A percentile compares a stretch with the other conserved stretches of the same genome.
These are phyloP conservation scores for Lithobates pipiens DNA, from an alignment of 2,797 vertebrate genomes.

Conservation along the genomic window DNA sequence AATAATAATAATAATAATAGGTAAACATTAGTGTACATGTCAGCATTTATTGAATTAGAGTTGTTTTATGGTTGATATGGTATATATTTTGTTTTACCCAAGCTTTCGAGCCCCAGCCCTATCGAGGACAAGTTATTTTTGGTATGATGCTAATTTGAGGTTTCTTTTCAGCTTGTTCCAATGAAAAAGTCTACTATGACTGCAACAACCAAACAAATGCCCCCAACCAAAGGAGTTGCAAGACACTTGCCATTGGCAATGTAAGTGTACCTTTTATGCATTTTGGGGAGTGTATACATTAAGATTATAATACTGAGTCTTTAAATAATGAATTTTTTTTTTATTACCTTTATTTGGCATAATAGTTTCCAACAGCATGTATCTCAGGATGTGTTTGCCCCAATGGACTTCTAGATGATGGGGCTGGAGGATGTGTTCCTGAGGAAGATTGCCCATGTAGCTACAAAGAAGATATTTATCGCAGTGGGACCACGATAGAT, in stretches of 20 bases:
- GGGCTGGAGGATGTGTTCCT: slow-evolving; percentile 71
- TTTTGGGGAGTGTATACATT: too few species aligned
- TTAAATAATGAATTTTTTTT: too few species aligned
- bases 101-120: too few species aligned
- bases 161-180: slow-evolving; percentile 70
- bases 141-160: neutral
- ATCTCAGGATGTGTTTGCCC: slow-evolving; percentile 79
- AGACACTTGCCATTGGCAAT: slow-evolving; percentile 66
- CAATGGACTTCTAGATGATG: slow-evolving; percentile 72
- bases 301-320: too few species aligned
- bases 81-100: too few species aligned
- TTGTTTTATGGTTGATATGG: too few species aligned
- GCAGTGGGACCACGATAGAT: slow-evolving; percentile 65
- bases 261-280: slow-evolving; percentile 64
- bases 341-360: too few species aligned
- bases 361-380: slow-evolving; percentile 76
- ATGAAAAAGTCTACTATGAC: slow-evolving; percentile 69
- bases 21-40: too few species aligned
- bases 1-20: too few species aligned
- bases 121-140: neutral
- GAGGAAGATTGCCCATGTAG: slow-evolving; percentile 72
- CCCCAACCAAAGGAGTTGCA: slow-evolving; percentile 70
- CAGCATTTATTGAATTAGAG: too few species aligned
- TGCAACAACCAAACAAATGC: slow-evolving; percentile 61
- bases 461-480: slow-evolving; percentile 71